Conservation (phyloP, 1,140 invertebrate genomes). For the Xylocopa sonorina region DNA sequence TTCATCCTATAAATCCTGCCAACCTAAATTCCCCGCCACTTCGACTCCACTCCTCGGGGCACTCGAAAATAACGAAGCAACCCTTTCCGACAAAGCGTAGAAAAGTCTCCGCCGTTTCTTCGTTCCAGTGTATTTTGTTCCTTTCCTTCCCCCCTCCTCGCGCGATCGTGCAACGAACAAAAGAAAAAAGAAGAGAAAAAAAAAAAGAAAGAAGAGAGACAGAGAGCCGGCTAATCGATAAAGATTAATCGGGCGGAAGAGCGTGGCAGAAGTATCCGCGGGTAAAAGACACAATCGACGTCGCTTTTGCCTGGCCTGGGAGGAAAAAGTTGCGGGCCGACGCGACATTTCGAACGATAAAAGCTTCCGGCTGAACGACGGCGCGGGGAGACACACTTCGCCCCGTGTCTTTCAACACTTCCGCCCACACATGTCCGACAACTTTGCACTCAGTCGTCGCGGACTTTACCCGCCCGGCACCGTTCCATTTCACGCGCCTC, state of each 20-base stretch:
- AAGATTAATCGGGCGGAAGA: constrained; percentile 47
- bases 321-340: constrained; percentile 52
- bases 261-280: constrained; percentile 3
- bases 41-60: not conserved
- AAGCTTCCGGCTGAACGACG: constrained; percentile 57
- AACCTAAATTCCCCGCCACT: not conserved
- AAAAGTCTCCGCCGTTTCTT: not conserved
- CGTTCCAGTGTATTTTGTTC: not conserved
- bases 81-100: not conserved
- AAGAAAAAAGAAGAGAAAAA: not conserved
- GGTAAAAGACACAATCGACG: constrained; percentile 46
- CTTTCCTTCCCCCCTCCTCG: not conserved
- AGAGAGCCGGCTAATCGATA: constrained; percentile 37
- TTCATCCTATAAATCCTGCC: not conserved
- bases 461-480: constrained; percentile 25
- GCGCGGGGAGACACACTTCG: constrained; percentile 25
- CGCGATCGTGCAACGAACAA: not conserved
- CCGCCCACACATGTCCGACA: constrained; percentile 56
- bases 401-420: constrained; percentile 51
- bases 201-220: not conserved
- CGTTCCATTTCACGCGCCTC: constrained; percentile 31
- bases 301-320: constrained; percentile 13
- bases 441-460: constrained; percentile 59
- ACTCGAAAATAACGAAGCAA: constrained; percentile 7
- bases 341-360: constrained; percentile 53